Base-by-base conservation (phyloP, 1,140 invertebrate species). In the Procambarus virginalis region DNA sequence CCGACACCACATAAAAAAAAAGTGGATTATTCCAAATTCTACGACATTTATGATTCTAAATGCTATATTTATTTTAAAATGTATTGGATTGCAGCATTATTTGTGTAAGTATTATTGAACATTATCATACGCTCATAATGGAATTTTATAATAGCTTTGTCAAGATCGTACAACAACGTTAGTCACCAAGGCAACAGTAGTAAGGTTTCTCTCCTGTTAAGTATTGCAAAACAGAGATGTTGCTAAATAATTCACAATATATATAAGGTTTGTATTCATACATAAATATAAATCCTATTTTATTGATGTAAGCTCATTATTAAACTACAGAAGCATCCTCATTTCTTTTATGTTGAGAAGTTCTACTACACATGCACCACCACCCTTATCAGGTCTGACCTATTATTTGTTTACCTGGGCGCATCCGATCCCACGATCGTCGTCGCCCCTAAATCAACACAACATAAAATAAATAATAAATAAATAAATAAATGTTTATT, bases 151-250 rank as follows among this genome's bases (percentile, higher is more conserved):
- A 73, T n/a, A 34, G 8, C 6, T 34, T 73, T 0, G 22, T 73
- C 68, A 34, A 34, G 6, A n/a, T 73, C 34, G 68, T 22, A 73
- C 20, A 20, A 4, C 6, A 9, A 22, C 8, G n/a, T 73, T 73
- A 73, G 68, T 73, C 68, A 73, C 68, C 68, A 73, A 73, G 68
- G 68, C 68, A 73, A 73, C 68, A 34, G 34, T 4, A 73, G 68
- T 73, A 34, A 20, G 4, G 68, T 73, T 73, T 73, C 22, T 34
- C 68, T 2, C 2, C 34, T 34, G 6, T 20, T 34, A 73, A 34
- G 0, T 73, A 14, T 73, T 34, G 2, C 6, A 73, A 20, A 10
- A 58, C 12, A 58, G 12, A 9, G 6, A 58, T 2, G 55, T 58
- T 9, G 55, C 6, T 58, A 58, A 58, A 9, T 64, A 4, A 20